Evolutionary conservation across 2,888 invertebrate genomes (phyloP), one percentile per base, ranked within the genome.

Genomic region (Orthosia incerta): DNA sequence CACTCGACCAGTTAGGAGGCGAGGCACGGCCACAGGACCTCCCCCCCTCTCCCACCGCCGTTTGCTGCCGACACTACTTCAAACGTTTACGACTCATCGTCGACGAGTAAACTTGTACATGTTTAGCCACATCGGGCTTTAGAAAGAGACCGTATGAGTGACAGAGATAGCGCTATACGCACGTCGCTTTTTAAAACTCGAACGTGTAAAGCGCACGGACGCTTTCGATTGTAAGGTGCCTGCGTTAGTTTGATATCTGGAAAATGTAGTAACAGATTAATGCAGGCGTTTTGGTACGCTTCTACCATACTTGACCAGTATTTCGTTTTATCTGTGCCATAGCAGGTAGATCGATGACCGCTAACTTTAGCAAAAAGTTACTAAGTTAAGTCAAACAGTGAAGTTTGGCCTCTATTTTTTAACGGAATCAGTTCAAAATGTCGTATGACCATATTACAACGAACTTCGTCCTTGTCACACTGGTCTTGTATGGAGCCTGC

Each of bases 61-160:
- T 98, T 68, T 98, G 98, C 94, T 99, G 99, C 95, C 97, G 99
- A 80, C 98, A 98, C 89, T 98, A 98, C 94, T 99, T 99, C 95
- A 98, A 93, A 76, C 91, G 95, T 11, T 92, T 96, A 2, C 88
- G 92, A 9, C 91, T 95, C 3, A 68, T 88, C 16, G 76, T 86
- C 60, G 91, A 93, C 39, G 92, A 93, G 55, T 93, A 84, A 85
- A 70, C 55, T 59, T 20, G 1, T n/a, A 46, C 13, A 31, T 39
- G 7, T 26, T 3, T 39, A 31, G 31, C n/a, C 48, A 55, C 62
- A 70, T 63, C 69, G 57, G 20, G 20, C 12, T 26, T 75, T 61
- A 75, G 76, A 67, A 66, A 76, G 55, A 75, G 55, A 75, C n/a
- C 2, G 60, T 31, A 31, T 50, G 53, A 50, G 23, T 31, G 15